Evolutionary conservation across 2,113 vertebrate genomes (phyloP).

Genomic region (Gallinago undulata): DNA sequence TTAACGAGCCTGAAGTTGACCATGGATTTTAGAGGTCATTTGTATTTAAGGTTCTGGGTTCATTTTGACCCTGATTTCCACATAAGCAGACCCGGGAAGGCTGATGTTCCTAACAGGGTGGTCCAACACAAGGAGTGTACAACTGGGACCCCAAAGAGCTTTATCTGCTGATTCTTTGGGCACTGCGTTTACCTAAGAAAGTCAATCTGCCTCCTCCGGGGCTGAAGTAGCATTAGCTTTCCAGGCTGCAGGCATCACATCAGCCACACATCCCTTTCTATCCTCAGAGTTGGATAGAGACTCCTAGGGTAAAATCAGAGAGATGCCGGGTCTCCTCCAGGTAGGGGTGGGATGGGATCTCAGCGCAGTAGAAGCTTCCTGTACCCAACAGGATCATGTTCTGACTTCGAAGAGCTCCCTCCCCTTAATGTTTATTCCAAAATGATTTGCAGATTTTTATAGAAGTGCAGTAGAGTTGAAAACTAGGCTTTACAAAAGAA

Average conservation of each 20-base stretch:
- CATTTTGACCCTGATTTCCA: not conserved
- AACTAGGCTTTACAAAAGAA: not conserved
- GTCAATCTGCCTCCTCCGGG: not conserved
- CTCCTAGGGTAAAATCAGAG: not conserved
- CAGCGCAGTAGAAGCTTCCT: not conserved
- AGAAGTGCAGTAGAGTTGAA: not conserved
- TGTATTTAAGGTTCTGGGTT: not conserved
- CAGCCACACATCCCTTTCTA: not conserved
- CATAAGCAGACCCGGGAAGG: not conserved
- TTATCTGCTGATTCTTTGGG: not conserved
- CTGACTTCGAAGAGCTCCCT: not conserved
- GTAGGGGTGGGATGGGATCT: not conserved
- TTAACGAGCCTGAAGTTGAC: not conserved
- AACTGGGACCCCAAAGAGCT: not conserved
- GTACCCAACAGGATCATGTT: not conserved
- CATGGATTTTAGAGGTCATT: not conserved
- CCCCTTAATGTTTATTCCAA: not conserved
- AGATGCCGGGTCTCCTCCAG: not conserved
- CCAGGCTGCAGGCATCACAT: not conserved
- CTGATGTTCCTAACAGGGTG: not conserved
- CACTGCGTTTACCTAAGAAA: not conserved
- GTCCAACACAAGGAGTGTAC: rapidly evolving
- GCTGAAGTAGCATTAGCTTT: not conserved
- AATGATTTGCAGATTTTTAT: not conserved
- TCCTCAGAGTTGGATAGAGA: not conserved